Evolutionary conservation across 2,113 vertebrate species (phyloP).

Genomic region (Oceanodroma tethys): DNA sequence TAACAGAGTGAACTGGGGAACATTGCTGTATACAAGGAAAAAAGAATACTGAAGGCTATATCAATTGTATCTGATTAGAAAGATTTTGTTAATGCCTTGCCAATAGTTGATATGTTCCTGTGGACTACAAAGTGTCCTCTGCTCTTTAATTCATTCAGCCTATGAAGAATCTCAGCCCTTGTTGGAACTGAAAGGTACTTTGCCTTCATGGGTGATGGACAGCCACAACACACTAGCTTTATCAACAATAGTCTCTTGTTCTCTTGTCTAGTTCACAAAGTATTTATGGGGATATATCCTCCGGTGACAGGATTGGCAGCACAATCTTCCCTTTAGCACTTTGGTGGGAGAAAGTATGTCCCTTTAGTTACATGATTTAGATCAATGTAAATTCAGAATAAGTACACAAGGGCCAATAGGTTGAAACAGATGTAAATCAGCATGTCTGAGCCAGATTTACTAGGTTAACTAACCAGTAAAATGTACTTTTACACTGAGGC

Average conservation of each 20-base stretch:
- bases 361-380: neutral
- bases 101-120: neutral
- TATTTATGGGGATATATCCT: neutral
- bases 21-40: neutral
- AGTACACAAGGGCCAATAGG: neutral
- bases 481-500: neutral
- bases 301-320: neutral
- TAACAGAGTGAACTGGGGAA: neutral
- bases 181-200: neutral
- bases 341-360: neutral
- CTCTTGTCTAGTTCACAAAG: neutral
- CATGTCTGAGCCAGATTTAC: neutral
- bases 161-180: neutral
- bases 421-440: neutral
- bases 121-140: neutral
- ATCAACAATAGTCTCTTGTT: fast-evolving
- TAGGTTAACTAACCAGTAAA: neutral
- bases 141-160: neutral
- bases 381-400: neutral
- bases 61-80: neutral
- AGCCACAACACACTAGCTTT: neutral
- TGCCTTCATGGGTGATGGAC: neutral
- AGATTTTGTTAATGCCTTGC: neutral
- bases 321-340: neutral
- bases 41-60: neutral